These are phyloP conservation scores for Eupithecia inturbata DNA, from an alignment of 2,888 invertebrate species.

Conservation along the genomic window DNA sequence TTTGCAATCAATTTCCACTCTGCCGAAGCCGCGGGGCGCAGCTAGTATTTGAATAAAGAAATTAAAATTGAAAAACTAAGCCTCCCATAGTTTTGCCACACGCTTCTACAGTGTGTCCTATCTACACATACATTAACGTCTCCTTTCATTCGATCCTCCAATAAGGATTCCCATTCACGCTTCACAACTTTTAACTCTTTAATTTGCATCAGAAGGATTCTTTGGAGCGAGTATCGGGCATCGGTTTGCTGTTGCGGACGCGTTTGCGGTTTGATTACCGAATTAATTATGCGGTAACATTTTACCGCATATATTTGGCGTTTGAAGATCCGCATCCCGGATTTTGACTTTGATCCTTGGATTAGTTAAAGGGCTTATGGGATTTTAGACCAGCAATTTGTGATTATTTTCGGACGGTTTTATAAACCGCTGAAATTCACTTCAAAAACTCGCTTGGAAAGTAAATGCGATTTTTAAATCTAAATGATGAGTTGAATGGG, in stretches of 20 bases:
- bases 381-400: slow-evolving; percentile 10
- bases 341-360: slow-evolving; percentile 35
- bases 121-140: background rate
- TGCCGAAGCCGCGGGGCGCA: too few species aligned
- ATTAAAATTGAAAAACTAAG: too few species aligned
- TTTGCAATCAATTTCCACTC: too few species aligned
- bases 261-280: slow-evolving; percentile 16
- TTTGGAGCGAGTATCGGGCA: slow-evolving; percentile 41
- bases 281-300: slow-evolving; percentile 33
- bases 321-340: slow-evolving; percentile 20
- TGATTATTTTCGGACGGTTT: slow-evolving; percentile 9
- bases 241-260: slow-evolving; percentile 27
- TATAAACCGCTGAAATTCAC: slow-evolving; percentile 46
- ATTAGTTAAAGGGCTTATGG: slow-evolving; percentile 22
- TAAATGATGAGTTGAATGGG: background rate
- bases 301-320: slow-evolving; percentile 17
- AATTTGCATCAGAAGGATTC: slow-evolving; percentile 45
- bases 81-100: too few species aligned
- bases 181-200: slow-evolving; percentile 43
- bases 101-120: background rate
- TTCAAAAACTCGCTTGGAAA: background rate
- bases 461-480: background rate
- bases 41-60: too few species aligned
- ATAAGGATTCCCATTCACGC: slow-evolving; percentile 24
- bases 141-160: slow-evolving; percentile 1